Base-by-base conservation (phyloP, 2,888 invertebrate species). In the Drosophila diplacantha region DNA sequence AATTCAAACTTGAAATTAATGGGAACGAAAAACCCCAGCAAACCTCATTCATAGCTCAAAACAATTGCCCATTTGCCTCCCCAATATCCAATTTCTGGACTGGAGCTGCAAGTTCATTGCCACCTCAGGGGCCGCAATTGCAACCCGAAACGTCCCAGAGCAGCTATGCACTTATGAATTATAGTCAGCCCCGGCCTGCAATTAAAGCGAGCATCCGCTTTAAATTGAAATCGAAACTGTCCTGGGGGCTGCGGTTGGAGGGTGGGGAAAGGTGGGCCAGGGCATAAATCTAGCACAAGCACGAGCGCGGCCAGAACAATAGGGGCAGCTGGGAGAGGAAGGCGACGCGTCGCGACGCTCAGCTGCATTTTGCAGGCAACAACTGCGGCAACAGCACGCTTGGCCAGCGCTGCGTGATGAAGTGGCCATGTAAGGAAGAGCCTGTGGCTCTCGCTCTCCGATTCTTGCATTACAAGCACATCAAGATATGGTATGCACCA, bases 151-250 rank as follows among this genome's bases (percentile, higher is more conserved):
- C 70, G 55, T 64, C 52, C 44, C 57, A 49, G 44, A 37, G 51
- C 41, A 9, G 52, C 43, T 37, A 35, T 47, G 64, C 66, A 57
- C 67, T 58, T 69, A 81, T 78, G 73, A 81, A 71, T 72, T 77
- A 74, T 74, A 64, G 50, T 57, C 72, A 59, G 65, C 51, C 69
- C 43, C 39, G 49, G 54, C 49, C 62, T 43, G 61, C 83, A 80
- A 81, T 83, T 81, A 80, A 79, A 61, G 59, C 73, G 63, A 69
- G 69, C 81, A 81, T 84, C 84, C 85, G 84, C 71, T 71, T 71
- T 49, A 66, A 68, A 85, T 80, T 85, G 85, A 84, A 84, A 85
- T 83, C 80, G 84, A 84, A 85, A 84, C 83, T 84, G 56, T 37
- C 20, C 54, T 26, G 32, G 34, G 41, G 52, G 39, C 22, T 14